Percentiles rank a stretch among this genome's conserved stretches.
These are phyloP conservation scores for Drosophila mayaguana DNA, from an alignment of 2,888 invertebrate genomes.

Conservation along the genomic window DNA sequence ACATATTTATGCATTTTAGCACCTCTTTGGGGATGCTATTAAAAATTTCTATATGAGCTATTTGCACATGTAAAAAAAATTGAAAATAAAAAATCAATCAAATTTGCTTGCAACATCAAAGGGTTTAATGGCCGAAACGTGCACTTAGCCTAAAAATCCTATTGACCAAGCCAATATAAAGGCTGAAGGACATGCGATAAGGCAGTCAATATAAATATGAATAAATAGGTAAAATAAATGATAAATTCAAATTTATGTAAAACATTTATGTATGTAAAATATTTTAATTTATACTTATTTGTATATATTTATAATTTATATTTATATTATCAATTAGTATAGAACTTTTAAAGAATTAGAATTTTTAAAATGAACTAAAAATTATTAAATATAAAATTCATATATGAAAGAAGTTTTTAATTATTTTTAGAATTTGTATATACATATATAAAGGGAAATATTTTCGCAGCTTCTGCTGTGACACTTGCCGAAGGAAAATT, in stretches of 20 bases:
- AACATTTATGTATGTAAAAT: too few relatives aligned
- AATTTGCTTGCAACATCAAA: slow-evolving; percentile 38
- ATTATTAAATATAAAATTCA: too few relatives aligned
- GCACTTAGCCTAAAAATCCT: slow-evolving; percentile 21
- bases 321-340: too few relatives aligned
- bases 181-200: slow-evolving; percentile 2
- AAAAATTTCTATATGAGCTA: neutral
- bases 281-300: too few relatives aligned
- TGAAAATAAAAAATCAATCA: slow-evolving; percentile 47
- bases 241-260: too few relatives aligned
- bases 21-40: neutral
- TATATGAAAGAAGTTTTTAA: neutral
- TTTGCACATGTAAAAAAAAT: neutral
- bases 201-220: neutral
- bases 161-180: neutral
- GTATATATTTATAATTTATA: too few relatives aligned
- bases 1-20: neutral
- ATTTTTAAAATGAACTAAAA: too few relatives aligned
- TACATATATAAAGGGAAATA: too few relatives aligned
- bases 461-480: slow-evolving; percentile 19
- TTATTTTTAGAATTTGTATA: neutral
- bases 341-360: too few relatives aligned
- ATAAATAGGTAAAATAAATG: too few relatives aligned
- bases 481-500: slow-evolving; percentile 26
- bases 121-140: slow-evolving; percentile 60